Evolutionary conservation across 2,888 invertebrate species (phyloP).

Genomic region (Galeopsomyia nigrocyanea): DNA sequence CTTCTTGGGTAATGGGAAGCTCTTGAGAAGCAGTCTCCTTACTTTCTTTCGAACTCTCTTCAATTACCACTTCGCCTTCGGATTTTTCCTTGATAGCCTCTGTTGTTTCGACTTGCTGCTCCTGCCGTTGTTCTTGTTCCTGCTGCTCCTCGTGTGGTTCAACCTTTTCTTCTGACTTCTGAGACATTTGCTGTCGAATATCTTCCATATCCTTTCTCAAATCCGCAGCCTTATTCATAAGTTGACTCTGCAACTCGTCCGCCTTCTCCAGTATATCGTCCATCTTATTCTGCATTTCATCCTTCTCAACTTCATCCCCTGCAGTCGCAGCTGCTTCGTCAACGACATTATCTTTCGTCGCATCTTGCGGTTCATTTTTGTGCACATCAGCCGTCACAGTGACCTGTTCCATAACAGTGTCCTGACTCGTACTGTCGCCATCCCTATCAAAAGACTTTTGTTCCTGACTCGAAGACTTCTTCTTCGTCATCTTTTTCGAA

Average conservation of each 20-base stretch:
- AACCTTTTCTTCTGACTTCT: slow-evolving; percentile 33
- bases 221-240: slow-evolving; percentile 59
- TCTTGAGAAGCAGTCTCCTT: not conserved
- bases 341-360: slow-evolving; percentile 56
- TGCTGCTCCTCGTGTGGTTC: not conserved
- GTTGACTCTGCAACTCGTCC: slow-evolving; percentile 54
- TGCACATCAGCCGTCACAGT: slow-evolving; percentile 64
- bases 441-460: slow-evolving; percentile 52
- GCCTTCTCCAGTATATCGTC: slow-evolving; percentile 59
- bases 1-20: slow-evolving; percentile 1
- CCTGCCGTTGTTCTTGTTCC: not conserved
- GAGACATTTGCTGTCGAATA: slow-evolving; percentile 54
- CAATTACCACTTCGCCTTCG: not conserved
- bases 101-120: not conserved
- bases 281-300: slow-evolving; percentile 50
- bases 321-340: not conserved
- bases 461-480: slow-evolving; percentile 26
- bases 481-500: slow-evolving; percentile 18
- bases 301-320: slow-evolving; percentile 38
- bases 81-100: not conserved
- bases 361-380: slow-evolving; percentile 61
- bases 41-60: not conserved
- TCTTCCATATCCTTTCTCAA: slow-evolving; percentile 61
- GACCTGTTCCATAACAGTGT: slow-evolving; percentile 60
- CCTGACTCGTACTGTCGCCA: slow-evolving; percentile 64